Conservation (phyloP, 2,113 vertebrate species). For the Piprites chloris region DNA sequence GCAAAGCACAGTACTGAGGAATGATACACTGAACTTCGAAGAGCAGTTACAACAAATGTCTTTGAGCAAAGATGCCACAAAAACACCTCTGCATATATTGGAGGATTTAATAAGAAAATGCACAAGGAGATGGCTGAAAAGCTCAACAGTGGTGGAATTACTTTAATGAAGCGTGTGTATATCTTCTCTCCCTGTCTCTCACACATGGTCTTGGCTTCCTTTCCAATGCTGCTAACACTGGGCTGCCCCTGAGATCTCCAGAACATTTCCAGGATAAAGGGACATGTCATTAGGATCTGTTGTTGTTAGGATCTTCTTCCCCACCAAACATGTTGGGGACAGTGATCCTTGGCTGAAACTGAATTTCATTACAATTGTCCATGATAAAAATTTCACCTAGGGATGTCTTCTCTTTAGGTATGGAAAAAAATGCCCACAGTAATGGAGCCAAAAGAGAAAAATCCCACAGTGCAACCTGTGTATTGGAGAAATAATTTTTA, state of each 20-base stretch:
- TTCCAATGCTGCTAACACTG: background rate
- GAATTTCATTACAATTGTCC: background rate
- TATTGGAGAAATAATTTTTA: background rate
- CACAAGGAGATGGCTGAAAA: background rate
- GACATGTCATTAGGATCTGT: background rate
- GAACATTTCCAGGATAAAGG: background rate
- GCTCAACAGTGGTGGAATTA: background rate
- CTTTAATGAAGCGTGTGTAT: background rate
- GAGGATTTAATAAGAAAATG: background rate
- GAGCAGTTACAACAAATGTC: background rate
- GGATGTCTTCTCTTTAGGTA: background rate
- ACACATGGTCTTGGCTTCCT: background rate
- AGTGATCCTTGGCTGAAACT: background rate
- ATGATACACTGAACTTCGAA: background rate
- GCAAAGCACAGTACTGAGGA: background rate
- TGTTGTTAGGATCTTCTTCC: background rate
- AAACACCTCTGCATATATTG: background rate
- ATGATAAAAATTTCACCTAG: background rate
- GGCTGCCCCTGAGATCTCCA: background rate
- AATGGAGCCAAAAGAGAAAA: background rate
- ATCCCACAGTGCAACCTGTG: rapidly evolving
- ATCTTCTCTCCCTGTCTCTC: background rate
- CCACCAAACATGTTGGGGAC: background rate
- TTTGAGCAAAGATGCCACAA: background rate
- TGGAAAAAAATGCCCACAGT: background rate